These are phyloP conservation scores for Streptopelia turtur DNA, from an alignment of 2,797 vertebrate species.

Conservation along the genomic window DNA sequence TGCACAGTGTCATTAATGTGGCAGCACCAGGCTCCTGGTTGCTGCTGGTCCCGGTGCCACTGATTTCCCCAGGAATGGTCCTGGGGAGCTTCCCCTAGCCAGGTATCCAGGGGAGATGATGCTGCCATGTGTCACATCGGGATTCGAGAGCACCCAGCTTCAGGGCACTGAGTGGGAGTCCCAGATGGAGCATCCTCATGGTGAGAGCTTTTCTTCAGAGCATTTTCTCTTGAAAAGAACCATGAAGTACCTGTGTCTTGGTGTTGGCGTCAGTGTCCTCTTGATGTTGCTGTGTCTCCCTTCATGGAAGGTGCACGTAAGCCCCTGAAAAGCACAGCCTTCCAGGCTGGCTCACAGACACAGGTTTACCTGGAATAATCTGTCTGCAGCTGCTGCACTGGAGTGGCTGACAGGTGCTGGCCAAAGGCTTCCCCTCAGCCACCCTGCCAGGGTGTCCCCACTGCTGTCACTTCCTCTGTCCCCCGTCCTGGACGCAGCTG, in stretches of 20 bases:
- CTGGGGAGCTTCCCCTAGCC: background rate
- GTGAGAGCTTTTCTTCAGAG: background rate
- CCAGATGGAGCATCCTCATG: background rate
- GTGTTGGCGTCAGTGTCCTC: background rate
- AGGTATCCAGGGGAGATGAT: background rate
- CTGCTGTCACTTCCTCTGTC: background rate
- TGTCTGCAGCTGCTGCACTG: no score
- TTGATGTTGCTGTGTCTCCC: background rate
- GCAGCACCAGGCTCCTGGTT: background rate
- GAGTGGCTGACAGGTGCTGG: no score
- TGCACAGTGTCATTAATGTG: no score
- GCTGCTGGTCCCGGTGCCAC: background rate
- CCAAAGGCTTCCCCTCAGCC: background rate
- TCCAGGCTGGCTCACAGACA: background rate
- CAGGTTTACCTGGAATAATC: background rate
- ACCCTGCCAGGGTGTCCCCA: no score
- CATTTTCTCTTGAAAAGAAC: background rate
- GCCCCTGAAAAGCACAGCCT: background rate
- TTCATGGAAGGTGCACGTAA: no score
- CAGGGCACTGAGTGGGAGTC: background rate
- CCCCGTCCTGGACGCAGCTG: background rate
- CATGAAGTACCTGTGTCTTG: background rate
- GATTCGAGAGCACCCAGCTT: background rate
- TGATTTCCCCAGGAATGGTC: background rate
- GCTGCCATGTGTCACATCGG: fast-evolving